phyloP scores from a whole-genome alignment of 2,797 vertebrate species.

The Kryptopterus vitreolus region DNA sequence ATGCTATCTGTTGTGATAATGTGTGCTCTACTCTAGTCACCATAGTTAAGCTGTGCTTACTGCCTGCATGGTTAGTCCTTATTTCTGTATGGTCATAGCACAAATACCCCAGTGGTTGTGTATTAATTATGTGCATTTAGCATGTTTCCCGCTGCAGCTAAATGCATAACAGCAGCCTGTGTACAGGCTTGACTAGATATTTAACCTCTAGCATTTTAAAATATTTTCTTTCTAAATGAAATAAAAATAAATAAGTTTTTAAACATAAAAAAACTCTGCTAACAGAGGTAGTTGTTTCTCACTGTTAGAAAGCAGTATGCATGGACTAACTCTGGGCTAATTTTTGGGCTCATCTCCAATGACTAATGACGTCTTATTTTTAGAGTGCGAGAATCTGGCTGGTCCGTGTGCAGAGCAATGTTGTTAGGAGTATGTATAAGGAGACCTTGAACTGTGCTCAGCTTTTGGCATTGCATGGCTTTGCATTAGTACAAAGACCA shows the following conservation, averaged over 20 bases:
- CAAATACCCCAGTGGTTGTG: neutral
- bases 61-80: neutral
- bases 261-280: neutral
- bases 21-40: neutral
- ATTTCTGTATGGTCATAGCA: neutral
- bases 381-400: neutral
- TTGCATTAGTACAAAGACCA: neutral
- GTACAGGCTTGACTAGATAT: neutral
- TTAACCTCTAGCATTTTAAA: neutral
- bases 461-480: slow-evolving; percentile 8
- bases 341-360: neutral
- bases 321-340: neutral
- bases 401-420: neutral
- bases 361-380: neutral
- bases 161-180: no score
- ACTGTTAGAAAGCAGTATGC: neutral
- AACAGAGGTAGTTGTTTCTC: neutral
- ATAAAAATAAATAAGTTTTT: neutral
- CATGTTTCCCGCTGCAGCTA: neutral
- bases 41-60: neutral
- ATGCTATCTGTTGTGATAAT: neutral
- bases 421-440: slow-evolving; percentile 1
- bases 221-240: neutral
- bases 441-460: neutral
- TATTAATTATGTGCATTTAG: neutral